Evolutionary conservation across 1,140 invertebrate species (phyloP), one percentile per base, ranked within the genome.

Genomic region (Melanaphis sacchari): DNA sequence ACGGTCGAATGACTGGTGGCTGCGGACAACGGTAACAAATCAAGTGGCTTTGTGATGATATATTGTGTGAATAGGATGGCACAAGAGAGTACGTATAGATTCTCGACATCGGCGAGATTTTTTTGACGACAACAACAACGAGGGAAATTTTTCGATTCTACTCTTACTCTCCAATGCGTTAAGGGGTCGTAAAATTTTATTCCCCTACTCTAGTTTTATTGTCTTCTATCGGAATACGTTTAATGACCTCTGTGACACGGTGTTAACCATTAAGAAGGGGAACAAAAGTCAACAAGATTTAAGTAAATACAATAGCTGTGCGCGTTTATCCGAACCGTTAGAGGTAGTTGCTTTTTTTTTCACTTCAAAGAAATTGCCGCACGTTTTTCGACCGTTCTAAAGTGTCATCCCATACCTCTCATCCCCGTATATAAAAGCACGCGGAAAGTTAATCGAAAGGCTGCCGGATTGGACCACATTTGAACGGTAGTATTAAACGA

Each of bases 311-410:
- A 41, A 91, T 66, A 41, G n/a, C 36, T 18, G 52, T 31, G 54
- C 22, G 90, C 43, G 43, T 82, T 92, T 92, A 82, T 92, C 90
- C 41, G 66, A 22, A 92, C 90, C 66, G 90, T 92, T 82, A 92
- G 66, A 81, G 41, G 66, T 46, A 46, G 90, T 43, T 46, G 90
- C 82, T 91, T 66, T 31, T 92, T 91, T 43, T 81, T 92, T 92
- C 76, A 92, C 90, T 92, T 92, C 90, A 92, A 92, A 92, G 90
- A 92, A 92, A 92, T 92, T 82, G 90, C 90, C 90, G 90, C 90
- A 76, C 90, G 76, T 90, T 90, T 90, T 90, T 66, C 89, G 89
- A 66, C 52, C 89, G 36, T 46, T 36, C 90, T n/a, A n/a, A n/a
- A 76, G 90, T 91, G 90, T 91, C 90, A n/a, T 91, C 54, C 54